Percentiles rank a stretch among this genome's conserved stretches.
Conservation (phyloP, 23 tunicate genomes). For the Ciona savignyi region DNA sequence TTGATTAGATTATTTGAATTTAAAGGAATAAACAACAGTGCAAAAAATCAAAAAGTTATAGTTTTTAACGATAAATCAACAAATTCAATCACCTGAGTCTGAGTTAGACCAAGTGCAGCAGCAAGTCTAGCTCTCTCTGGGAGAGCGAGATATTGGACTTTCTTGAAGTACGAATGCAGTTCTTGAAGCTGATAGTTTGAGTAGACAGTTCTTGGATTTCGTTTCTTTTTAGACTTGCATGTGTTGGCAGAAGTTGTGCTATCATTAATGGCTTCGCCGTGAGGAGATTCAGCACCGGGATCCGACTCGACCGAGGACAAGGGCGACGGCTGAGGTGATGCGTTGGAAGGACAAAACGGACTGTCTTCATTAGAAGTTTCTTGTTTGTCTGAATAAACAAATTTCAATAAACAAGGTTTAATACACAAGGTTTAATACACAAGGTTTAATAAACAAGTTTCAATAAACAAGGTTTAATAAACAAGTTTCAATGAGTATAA, state of each 20-base stretch:
- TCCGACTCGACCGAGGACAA: neutral
- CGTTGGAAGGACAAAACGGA: neutral
- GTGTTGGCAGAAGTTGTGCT: too few relatives aligned
- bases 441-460: too few relatives aligned
- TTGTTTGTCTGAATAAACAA: too few relatives aligned
- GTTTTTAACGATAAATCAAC: too few relatives aligned
- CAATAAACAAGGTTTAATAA: too few relatives aligned
- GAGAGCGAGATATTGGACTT: constrained; percentile 69
- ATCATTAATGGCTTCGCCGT: constrained; percentile 10
- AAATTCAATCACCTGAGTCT: constrained; percentile 70
- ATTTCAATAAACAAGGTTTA: too few relatives aligned
- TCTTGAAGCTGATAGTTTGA: constrained; percentile 67
- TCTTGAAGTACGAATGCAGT: constrained; percentile 58
- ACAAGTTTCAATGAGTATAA: too few relatives aligned
- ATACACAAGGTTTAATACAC: too few relatives aligned
- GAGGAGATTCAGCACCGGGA: constrained; percentile 6
- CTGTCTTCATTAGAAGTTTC: neutral
- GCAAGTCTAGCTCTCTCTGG: constrained; percentile 84
- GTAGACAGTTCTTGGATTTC: constrained; percentile 78
- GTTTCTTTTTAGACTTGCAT: constrained; percentile 48
- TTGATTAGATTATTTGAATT: too few relatives aligned
- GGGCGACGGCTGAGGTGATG: neutral
- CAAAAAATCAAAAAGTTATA: too few relatives aligned
- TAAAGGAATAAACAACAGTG: too few relatives aligned
- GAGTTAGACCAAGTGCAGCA: constrained; percentile 72